A percentile compares a stretch with the other conserved stretches of the same genome.
phyloP scores from a whole-genome alignment of 1,140 invertebrate genomes.

The Hesperophylax magnus region DNA sequence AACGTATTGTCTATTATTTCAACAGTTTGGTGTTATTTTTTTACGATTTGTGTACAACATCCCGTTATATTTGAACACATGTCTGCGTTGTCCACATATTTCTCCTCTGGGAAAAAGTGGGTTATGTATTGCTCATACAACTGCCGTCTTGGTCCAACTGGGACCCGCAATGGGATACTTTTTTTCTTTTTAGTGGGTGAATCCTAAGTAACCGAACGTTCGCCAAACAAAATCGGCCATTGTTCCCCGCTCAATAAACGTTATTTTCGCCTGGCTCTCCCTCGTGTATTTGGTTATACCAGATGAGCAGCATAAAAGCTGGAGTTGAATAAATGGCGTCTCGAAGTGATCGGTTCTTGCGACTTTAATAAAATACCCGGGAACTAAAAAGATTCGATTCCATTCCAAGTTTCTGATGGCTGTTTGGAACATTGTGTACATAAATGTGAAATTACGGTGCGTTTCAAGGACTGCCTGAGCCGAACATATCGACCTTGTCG shows the following conservation, averaged over 20 bases:
- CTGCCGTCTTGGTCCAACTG: constrained; percentile 6
- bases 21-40: no score
- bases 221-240: background rate
- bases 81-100: constrained; percentile 5
- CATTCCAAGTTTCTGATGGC: constrained; percentile 5
- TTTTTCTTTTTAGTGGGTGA: background rate
- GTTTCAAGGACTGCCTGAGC: background rate
- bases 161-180: background rate
- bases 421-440: constrained; percentile 7
- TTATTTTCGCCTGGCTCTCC: background rate
- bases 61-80: background rate
- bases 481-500: background rate
- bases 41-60: no score
- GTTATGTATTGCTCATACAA: constrained; percentile 29
- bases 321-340: constrained; percentile 10
- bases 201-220: constrained; percentile 13
- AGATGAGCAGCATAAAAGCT: background rate
- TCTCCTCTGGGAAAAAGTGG: constrained; percentile 9
- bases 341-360: background rate
- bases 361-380: constrained; percentile 5
- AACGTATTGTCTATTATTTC: no score
- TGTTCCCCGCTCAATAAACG: constrained; percentile 19
- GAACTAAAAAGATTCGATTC: constrained; percentile 9
- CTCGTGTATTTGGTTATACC: background rate
- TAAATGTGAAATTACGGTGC: background rate